phyloP scores from a whole-genome alignment of 2,113 vertebrate genomes.

The Mormyrus lacerda region DNA sequence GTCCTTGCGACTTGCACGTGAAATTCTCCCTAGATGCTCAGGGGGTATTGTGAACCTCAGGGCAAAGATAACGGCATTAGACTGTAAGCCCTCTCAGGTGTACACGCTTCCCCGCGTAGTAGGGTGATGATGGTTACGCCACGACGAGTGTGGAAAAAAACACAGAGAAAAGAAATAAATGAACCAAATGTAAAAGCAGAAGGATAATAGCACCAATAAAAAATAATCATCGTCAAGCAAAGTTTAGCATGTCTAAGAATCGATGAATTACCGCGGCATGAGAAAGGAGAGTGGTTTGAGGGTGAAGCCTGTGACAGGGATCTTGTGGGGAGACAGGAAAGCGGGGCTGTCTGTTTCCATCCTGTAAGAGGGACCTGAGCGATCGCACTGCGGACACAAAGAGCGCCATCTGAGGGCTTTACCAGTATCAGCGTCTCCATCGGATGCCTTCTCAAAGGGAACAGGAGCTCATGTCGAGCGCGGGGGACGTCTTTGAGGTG shows the following conservation, averaged over 20 bases:
- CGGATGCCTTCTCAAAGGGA: conserved; percentile 5
- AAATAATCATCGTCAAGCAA: not conserved
- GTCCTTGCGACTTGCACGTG: not conserved
- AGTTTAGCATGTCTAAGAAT: not conserved
- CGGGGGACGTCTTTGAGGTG: conserved; percentile 8
- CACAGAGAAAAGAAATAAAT: not conserved
- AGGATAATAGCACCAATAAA: not conserved
- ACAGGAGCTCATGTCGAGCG: not conserved
- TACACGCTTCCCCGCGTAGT: not conserved
- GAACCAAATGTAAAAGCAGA: not conserved
- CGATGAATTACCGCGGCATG: not conserved
- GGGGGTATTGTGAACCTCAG: not conserved
- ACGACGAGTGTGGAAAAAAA: not conserved
- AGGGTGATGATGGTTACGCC: not conserved
- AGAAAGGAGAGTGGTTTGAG: not conserved
- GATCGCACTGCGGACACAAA: not conserved
- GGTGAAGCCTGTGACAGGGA: not conserved
- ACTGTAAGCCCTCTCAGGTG: not conserved
- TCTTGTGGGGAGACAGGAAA: not conserved
- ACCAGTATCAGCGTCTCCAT: not conserved
- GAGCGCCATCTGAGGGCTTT: not conserved
- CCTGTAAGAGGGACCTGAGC: not conserved
- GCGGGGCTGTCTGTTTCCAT: not conserved
- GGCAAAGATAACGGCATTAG: not conserved
- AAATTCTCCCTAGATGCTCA: not conserved